Evolutionary conservation across 2,113 vertebrate genomes (phyloP).

Genomic region (Erythrocercus mccallii): DNA sequence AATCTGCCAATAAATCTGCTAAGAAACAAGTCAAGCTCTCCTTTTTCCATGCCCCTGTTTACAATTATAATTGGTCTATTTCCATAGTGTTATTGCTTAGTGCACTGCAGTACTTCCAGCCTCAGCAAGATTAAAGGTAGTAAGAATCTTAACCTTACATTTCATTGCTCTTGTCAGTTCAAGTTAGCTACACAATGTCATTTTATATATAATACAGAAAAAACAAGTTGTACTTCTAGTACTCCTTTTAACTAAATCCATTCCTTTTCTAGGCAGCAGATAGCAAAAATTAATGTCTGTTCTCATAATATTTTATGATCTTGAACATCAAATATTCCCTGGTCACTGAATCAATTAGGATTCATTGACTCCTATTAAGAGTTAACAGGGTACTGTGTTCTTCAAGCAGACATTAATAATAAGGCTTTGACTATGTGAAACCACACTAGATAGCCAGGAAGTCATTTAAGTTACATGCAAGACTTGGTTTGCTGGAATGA

Average conservation of each 20-base stretch:
- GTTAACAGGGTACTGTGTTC: not conserved
- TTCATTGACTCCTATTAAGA: not conserved
- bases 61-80: not conserved
- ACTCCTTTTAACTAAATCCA: not conserved
- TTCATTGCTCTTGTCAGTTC: not conserved
- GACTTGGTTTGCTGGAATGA: not conserved
- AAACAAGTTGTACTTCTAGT: not conserved
- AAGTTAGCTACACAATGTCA: not conserved
- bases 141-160: not conserved
- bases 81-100: not conserved
- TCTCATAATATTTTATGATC: constrained; percentile 21
- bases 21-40: not conserved
- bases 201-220: not conserved
- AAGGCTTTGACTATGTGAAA: not conserved
- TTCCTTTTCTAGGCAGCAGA: not conserved
- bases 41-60: not conserved
- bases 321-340: constrained; percentile 4
- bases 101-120: not conserved
- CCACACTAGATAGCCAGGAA: not conserved
- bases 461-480: not conserved
- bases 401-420: not conserved
- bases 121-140: not conserved
- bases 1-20: not conserved
- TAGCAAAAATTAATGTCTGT: constrained; percentile 1
- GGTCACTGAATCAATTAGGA: not conserved